These are phyloP conservation scores for Tarsius wallacei DNA, from an alignment of 2,797 vertebrate species.

Conservation along the genomic window DNA sequence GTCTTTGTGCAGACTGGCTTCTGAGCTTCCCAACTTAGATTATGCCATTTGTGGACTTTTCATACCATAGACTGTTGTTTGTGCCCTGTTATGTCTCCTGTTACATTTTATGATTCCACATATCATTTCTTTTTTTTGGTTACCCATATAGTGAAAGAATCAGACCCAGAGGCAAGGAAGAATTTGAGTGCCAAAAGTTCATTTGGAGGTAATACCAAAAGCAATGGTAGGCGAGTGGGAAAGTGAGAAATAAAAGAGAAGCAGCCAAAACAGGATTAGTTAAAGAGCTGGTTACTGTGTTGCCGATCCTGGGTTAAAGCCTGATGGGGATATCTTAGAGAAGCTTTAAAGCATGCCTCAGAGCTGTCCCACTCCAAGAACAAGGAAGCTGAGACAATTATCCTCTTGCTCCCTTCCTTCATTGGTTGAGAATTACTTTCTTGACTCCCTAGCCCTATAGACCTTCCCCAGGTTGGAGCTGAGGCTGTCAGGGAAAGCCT, in stretches of 20 bases:
- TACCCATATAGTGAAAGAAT: background rate
- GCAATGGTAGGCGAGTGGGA: background rate
- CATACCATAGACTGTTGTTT: background rate
- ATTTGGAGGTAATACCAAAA: background rate
- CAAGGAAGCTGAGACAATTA: background rate
- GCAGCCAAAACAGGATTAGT: background rate
- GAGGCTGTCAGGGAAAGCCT: background rate
- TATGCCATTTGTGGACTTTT: background rate
- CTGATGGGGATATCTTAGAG: background rate
- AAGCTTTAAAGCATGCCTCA: background rate
- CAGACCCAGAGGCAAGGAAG: background rate
- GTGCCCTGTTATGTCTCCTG: background rate
- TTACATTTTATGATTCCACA: background rate
- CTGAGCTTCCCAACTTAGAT: background rate
- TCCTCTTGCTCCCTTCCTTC: background rate
- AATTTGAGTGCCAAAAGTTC: constrained; percentile 1
- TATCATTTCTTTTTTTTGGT: background rate
- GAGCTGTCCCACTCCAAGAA: background rate
- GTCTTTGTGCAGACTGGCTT: background rate
- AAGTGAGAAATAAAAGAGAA: background rate
- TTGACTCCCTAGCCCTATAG: background rate
- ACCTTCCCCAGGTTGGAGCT: background rate
- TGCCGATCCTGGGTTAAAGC: background rate
- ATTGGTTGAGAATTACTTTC: background rate
- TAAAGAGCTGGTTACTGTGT: background rate